These are phyloP conservation scores for Saxidomus purpurata DNA, from an alignment of 1,140 invertebrate genomes.

Conservation along the genomic window DNA sequence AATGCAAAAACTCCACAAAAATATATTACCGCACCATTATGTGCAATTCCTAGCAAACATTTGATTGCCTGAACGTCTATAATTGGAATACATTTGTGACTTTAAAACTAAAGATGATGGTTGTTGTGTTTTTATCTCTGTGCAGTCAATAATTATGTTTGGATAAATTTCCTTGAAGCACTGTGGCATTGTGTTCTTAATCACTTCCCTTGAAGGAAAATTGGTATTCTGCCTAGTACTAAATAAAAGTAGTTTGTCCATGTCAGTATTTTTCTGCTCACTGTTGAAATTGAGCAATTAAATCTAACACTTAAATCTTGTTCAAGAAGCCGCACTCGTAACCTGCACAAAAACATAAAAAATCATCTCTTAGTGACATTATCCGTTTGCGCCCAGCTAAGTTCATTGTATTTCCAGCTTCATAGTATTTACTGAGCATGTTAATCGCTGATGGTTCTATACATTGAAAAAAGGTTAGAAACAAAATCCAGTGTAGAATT, in stretches of 20 bases:
- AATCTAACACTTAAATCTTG: constrained; percentile 66
- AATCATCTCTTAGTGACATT: constrained; percentile 55
- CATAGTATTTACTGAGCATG: constrained; percentile 63
- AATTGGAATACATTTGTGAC: constrained; percentile 64
- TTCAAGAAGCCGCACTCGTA: constrained; percentile 51
- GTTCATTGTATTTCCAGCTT: constrained; percentile 8
- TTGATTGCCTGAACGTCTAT: constrained; percentile 70
- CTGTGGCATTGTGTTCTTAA: too few relatives aligned
- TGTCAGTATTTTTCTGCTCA: constrained; percentile 72
- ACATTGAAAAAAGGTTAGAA: constrained; percentile 59
- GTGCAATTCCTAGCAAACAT: constrained; percentile 69
- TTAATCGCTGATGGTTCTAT: constrained; percentile 47
- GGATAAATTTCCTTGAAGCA: too few relatives aligned
- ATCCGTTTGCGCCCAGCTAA: constrained; percentile 13
- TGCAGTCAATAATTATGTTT: too few relatives aligned
- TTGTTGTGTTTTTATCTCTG: constrained; percentile 64
- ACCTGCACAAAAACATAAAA: too few relatives aligned
- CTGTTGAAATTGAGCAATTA: constrained; percentile 51
- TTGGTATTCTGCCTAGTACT: constrained; percentile 50
- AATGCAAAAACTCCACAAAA: too few relatives aligned
- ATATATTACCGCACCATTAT: constrained; percentile 66
- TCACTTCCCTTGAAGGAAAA: constrained; percentile 47
- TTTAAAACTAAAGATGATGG: constrained; percentile 63
- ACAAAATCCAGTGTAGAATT: too few relatives aligned
- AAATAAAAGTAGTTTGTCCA: constrained; percentile 67